A percentile compares a stretch with the other conserved stretches of the same genome.
Conservation (phyloP, 2,113 vertebrate genomes). For the Hydrochoerus hydrochaeris region DNA sequence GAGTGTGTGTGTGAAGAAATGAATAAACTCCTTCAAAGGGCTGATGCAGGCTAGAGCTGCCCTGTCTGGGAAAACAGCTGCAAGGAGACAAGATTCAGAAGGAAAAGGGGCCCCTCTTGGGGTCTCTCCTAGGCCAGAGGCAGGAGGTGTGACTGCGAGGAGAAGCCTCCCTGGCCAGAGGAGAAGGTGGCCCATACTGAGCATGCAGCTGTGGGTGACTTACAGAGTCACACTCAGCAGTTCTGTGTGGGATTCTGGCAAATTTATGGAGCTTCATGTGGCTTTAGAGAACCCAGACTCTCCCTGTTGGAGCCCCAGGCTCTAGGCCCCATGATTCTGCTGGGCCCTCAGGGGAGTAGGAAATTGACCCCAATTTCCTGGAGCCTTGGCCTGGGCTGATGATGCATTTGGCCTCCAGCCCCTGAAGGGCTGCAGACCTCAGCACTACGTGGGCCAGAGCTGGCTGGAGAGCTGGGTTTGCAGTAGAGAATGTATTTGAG, state of each 20-base stretch:
- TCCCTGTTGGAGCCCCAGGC: constrained; percentile 68
- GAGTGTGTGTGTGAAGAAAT: not conserved
- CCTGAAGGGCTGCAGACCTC: constrained; percentile 77
- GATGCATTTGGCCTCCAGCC: constrained; percentile 79
- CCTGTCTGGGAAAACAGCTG: constrained; percentile 68
- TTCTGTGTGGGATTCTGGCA: not conserved
- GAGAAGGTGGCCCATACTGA: not conserved
- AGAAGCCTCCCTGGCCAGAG: not conserved
- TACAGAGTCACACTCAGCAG: not conserved
- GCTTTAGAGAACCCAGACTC: constrained; percentile 57
- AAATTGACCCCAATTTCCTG: constrained; percentile 83
- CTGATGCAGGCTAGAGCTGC: not conserved
- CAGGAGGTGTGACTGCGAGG: not conserved
- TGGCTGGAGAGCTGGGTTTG: constrained; percentile 65
- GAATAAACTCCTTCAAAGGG: not conserved
- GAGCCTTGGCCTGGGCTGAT: constrained; percentile 75
- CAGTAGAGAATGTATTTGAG: constrained; percentile 55
- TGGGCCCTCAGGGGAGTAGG: constrained; percentile 66
- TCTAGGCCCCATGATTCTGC: constrained; percentile 72
- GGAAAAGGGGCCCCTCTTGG: not conserved
- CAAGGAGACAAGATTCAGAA: constrained; percentile 38
- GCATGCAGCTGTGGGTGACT: not conserved
- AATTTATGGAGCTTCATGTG: not conserved
- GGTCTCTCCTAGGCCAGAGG: not conserved
- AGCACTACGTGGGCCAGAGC: constrained; percentile 76